Evolutionary conservation across 2,888 invertebrate species (phyloP).

Genomic region (Habrosyne pyritoides): DNA sequence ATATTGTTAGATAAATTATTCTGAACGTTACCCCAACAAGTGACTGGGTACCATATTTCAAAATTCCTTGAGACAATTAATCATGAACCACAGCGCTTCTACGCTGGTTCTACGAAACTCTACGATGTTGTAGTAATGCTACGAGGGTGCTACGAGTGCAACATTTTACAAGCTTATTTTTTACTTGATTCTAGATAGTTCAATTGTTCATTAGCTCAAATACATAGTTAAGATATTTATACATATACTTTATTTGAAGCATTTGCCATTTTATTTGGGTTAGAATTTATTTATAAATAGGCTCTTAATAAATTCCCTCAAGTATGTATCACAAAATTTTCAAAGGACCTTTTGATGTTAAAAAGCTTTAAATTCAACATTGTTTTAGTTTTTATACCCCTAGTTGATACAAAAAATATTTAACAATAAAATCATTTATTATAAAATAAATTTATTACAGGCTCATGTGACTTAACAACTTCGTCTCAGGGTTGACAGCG

Average conservation of each 20-base stretch:
- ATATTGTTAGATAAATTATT: conserved; percentile 5
- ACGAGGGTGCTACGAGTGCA: conserved; percentile 2
- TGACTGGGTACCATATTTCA: conserved; percentile 9
- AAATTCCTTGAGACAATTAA: conserved; percentile 5
- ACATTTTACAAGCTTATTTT: not conserved
- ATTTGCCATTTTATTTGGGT: too few species aligned
- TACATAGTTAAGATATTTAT: too few species aligned
- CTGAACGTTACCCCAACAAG: conserved; percentile 4
- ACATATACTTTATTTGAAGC: too few species aligned
- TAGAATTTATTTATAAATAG: too few species aligned
- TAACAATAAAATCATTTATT: too few species aligned
- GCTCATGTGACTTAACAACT: too few species aligned
- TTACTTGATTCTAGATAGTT: too few species aligned
- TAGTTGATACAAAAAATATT: too few species aligned
- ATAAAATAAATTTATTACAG: too few species aligned
- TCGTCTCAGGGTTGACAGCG: too few species aligned
- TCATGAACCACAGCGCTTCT: not conserved
- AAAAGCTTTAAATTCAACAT: not conserved
- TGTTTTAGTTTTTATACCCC: not conserved
- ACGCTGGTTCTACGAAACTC: conserved; percentile 4
- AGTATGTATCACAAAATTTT: not conserved
- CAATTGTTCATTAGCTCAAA: too few species aligned
- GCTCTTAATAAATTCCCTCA: not conserved
- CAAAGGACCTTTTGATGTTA: not conserved
- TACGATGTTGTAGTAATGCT: not conserved